Base-by-base conservation (phyloP, 2,797 vertebrate species). In the Sylvia borin region DNA sequence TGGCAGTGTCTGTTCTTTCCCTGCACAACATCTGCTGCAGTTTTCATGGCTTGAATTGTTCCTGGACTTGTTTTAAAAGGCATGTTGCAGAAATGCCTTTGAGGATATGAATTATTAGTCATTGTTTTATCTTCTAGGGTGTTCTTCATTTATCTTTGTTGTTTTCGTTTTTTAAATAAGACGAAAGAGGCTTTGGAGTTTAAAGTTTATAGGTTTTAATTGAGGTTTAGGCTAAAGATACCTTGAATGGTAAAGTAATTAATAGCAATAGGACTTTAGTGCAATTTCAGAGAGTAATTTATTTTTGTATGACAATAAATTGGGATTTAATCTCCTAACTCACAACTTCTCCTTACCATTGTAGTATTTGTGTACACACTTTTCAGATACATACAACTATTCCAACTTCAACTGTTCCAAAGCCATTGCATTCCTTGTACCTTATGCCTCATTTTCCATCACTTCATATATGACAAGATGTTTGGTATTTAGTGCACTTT, bases 1-100 rank as follows among this genome's bases (percentile, higher is more conserved):
- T 26, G 32, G 57, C 79, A 74, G 31, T 20, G 13, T 47, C 75
- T 95, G 51, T 32, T 85, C 91, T 77, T 71, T 72, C 58, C 81
- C 89, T 80, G 68, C 21, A 7, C 55, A 78, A 88, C 91, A 95
- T 78, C 92, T 92, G 89, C 85, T 95, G 95, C 61, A 88, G 47
- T 57, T 68, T 88, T 89, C 78, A 57, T 62, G 64, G 82, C 70
- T 81, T 78, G 47, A 75, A 43, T 85, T 91, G 54, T 82, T 93
- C 89, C 65, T 80, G 81, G 78, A 32, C 57, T 77, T 82, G 57
- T 85, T 97, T 85, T 80, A 80, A 96, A 85, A 95, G 62, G 50
- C 72, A 71, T 17, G 25, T 68, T 91, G 88, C 53, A 85, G 76
- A 94, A 95, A 77, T 42, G 42, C 31, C 74, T 95, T 76, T 73